Evolutionary conservation across 2,888 invertebrate genomes (phyloP).

Genomic region (Anoncus sp.): DNA sequence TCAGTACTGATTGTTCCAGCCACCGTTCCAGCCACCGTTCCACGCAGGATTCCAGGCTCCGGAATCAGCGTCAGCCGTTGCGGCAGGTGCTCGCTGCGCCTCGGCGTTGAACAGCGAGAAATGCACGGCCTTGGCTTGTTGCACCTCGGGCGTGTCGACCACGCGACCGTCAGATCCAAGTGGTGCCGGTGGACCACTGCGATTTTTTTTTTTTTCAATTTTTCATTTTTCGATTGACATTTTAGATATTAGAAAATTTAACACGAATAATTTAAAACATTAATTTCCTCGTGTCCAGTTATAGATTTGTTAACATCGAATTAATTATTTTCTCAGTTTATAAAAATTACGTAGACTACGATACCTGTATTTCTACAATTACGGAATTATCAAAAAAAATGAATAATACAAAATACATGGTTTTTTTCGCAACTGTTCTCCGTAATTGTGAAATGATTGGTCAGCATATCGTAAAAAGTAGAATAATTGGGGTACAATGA

Average conservation of each 20-base stretch:
- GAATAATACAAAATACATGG: not conserved
- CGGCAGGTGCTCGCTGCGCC: slow-evolving; percentile 71
- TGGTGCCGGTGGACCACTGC: slow-evolving; percentile 81
- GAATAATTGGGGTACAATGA: not conserved
- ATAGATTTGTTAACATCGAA: no score
- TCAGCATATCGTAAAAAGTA: not conserved
- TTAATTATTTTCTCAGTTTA: no score
- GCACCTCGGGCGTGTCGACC: slow-evolving; percentile 82
- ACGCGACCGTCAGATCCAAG: slow-evolving; percentile 81
- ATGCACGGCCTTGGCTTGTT: slow-evolving; percentile 81
- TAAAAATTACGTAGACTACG: no score
- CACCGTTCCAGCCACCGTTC: slow-evolving; percentile 67
- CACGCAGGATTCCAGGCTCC: slow-evolving; percentile 73
- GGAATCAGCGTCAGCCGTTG: slow-evolving; percentile 70
- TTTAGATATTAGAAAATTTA: not conserved
- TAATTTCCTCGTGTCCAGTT: no score
- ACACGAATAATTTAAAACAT: no score
- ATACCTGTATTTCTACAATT: no score
- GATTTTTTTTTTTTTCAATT: slow-evolving; percentile 29
- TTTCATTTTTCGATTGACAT: not conserved
- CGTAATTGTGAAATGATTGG: not conserved
- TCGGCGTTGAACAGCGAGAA: slow-evolving; percentile 80
- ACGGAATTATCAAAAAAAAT: not conserved
- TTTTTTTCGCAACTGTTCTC: not conserved
- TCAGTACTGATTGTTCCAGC: slow-evolving; percentile 70